phyloP scores from a whole-genome alignment of 1,140 invertebrate genomes.

The Drosophila sp. region DNA sequence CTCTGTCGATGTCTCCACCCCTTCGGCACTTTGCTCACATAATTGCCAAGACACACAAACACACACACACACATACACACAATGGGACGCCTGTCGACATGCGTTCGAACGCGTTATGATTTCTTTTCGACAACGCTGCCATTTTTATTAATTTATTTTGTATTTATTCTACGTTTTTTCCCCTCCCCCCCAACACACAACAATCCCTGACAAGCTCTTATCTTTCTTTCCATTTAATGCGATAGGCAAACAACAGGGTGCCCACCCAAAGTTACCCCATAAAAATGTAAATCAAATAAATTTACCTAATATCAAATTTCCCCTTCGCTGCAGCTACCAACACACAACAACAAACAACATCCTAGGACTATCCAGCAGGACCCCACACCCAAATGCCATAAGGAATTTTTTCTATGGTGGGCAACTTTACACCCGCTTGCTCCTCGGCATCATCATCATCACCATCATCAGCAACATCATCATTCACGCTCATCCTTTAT shows the following conservation, averaged over 20 bases:
- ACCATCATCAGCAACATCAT: constrained; percentile 63
- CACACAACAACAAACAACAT: constrained; percentile 27
- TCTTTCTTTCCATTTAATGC: constrained; percentile 66
- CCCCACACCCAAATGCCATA: background rate
- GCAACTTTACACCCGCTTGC: constrained; percentile 28
- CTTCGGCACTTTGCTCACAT: constrained; percentile 44
- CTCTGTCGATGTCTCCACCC: background rate
- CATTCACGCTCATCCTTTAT: constrained; percentile 81
- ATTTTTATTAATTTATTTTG: constrained; percentile 77
- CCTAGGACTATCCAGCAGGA: background rate
- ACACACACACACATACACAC: background rate
- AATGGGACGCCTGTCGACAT: constrained; percentile 33
- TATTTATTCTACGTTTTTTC: constrained; percentile 62
- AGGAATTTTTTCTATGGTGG: constrained; percentile 20
- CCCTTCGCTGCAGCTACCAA: constrained; percentile 58
- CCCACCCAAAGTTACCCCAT: constrained; percentile 60
- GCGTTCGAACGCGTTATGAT: constrained; percentile 66
- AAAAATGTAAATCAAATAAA: constrained; percentile 82
- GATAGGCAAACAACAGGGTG: constrained; percentile 68
- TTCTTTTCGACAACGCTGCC: constrained; percentile 47
- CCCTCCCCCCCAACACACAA: background rate
- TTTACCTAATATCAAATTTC: constrained; percentile 82
- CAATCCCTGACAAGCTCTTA: constrained; percentile 68
- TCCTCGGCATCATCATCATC: constrained; percentile 20
- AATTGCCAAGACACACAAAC: constrained; percentile 44